These are phyloP conservation scores for Leptodirus hochenwartii DNA, from an alignment of 2,888 invertebrate species.

Conservation along the genomic window DNA sequence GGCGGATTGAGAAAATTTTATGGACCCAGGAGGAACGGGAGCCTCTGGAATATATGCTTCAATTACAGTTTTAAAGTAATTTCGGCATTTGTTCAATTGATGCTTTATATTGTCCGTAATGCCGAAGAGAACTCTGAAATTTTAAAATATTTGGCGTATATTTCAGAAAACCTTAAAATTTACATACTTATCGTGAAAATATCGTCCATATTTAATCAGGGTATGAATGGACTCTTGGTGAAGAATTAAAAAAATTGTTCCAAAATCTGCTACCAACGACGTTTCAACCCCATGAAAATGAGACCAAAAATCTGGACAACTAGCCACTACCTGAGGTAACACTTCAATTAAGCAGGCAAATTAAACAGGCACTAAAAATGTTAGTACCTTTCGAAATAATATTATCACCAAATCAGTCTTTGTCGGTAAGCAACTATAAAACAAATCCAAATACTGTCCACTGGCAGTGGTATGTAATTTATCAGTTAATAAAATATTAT, in stretches of 20 bases:
- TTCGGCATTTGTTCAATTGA: not conserved
- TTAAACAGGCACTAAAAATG: conserved; percentile 2
- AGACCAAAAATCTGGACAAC: conserved; percentile 66
- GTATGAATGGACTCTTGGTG: conserved; percentile 57
- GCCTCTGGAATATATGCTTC: conserved; percentile 29
- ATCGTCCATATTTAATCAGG: conserved; percentile 47
- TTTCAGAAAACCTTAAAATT: too few relatives aligned
- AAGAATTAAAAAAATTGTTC: conserved; percentile 40
- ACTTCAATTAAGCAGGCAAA: not conserved
- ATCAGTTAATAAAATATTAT: conserved; percentile 48
- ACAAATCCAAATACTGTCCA: conserved; percentile 60
- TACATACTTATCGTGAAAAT: conserved; percentile 37
- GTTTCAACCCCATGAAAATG: conserved; percentile 69
- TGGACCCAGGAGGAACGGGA: conserved; percentile 58
- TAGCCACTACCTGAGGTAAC: conserved; percentile 45
- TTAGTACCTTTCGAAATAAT: conserved; percentile 52
- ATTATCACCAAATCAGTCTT: conserved; percentile 48
- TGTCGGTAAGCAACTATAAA: conserved; percentile 38
- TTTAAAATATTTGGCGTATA: too few relatives aligned
- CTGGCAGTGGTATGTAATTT: conserved; percentile 53
- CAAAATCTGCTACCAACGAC: conserved; percentile 51
- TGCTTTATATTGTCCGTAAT: not conserved
- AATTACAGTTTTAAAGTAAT: not conserved
- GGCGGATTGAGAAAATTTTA: conserved; percentile 54
- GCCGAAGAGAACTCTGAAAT: not conserved